Conservation (phyloP, 1,140 invertebrate species). For the Nomia melanderi region DNA sequence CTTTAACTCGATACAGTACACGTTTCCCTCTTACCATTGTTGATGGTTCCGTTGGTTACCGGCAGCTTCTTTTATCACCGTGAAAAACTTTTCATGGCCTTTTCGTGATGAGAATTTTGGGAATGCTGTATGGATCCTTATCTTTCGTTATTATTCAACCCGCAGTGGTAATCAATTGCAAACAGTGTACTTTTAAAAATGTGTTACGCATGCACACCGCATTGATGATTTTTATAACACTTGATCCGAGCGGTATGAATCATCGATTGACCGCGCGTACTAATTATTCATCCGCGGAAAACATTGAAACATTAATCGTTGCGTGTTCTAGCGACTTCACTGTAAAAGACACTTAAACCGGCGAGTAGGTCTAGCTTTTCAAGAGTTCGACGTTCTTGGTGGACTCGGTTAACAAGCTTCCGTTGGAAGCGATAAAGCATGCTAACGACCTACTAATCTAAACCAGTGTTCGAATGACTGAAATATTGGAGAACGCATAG, state of each 20-base stretch:
- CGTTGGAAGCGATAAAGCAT: constrained; percentile 46
- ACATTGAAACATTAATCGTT: not conserved
- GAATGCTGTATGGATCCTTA: not conserved
- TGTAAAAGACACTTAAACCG: not conserved
- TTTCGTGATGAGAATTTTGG: not conserved
- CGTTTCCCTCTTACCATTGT: not conserved
- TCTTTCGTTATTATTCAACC: not conserved
- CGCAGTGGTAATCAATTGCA: not conserved
- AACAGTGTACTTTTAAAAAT: not conserved
- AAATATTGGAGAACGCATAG: constrained; percentile 14
- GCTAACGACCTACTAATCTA: constrained; percentile 47
- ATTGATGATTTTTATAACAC: too few species aligned
- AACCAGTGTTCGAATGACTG: constrained; percentile 25
- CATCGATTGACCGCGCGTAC: not conserved
- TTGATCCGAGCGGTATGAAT: not conserved
- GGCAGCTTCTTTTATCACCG: not conserved
- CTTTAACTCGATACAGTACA: constrained; percentile 18
- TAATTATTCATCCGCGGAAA: not conserved
- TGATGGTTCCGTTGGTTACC: not conserved
- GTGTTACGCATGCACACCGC: not conserved
- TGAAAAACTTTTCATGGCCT: not conserved
- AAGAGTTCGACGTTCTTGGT: constrained; percentile 41
- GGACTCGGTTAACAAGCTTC: constrained; percentile 47
- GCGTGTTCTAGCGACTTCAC: too few species aligned
- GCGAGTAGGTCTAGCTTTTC: constrained; percentile 9